Evolutionary conservation across 2,113 vertebrate species (phyloP).

Genomic region (Odocoileus virginianus): DNA sequence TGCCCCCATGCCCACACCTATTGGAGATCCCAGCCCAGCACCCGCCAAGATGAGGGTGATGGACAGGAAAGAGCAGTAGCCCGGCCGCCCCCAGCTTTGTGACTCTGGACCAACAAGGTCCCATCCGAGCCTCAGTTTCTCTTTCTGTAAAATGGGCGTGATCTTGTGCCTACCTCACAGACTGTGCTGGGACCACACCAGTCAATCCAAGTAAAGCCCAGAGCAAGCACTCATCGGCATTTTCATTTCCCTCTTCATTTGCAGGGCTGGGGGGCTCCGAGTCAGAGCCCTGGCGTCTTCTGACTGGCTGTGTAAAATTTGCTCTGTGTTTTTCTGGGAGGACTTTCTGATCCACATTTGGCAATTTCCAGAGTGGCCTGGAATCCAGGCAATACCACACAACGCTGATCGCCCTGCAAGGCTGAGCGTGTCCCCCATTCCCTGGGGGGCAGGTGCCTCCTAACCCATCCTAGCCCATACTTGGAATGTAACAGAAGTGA

Average conservation of each 20-base stretch:
- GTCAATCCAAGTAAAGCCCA: not conserved
- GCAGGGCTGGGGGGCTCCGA: rapidly evolving
- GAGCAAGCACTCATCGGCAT: rapidly evolving
- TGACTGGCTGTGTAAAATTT: rapidly evolving
- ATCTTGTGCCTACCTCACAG: not conserved
- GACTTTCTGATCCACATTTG: rapidly evolving
- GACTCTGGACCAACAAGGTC: rapidly evolving
- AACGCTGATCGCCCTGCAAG: rapidly evolving
- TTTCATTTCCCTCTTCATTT: rapidly evolving
- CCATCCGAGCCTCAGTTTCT: not conserved
- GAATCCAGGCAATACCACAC: rapidly evolving
- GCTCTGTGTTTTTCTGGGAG: not conserved
- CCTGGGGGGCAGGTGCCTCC: rapidly evolving
- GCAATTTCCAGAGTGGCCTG: not conserved
- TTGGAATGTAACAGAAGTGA: rapidly evolving
- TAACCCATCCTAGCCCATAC: rapidly evolving
- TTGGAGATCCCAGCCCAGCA: not conserved
- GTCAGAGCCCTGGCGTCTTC: not conserved
- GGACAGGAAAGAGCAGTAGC: too few species aligned
- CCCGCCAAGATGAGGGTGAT: rapidly evolving
- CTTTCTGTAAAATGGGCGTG: not conserved
- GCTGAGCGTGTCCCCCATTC: rapidly evolving
- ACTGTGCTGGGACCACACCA: rapidly evolving
- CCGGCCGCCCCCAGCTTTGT: rapidly evolving
- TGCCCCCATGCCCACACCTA: rapidly evolving